These are phyloP conservation scores for Stenopsyche tienmushanensis DNA, from an alignment of 1,140 invertebrate species.

Conservation along the genomic window DNA sequence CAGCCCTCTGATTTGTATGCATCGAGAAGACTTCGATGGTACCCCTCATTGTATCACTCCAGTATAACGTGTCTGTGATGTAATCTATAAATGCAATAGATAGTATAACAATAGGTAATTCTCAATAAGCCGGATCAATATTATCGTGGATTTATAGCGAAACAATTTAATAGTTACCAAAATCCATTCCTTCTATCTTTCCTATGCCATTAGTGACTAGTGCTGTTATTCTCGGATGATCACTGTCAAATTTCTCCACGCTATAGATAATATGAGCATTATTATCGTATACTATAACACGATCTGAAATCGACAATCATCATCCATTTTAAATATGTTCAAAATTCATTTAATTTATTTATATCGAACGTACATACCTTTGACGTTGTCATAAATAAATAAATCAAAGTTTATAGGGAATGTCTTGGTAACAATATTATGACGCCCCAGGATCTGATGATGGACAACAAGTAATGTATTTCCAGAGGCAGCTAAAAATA, in stretches of 20 bases:
- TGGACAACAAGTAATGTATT: slow-evolving; percentile 50
- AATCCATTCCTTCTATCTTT: slow-evolving; percentile 27
- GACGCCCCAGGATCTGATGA: slow-evolving; percentile 54
- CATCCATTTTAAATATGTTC: slow-evolving; percentile 1
- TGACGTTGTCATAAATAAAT: slow-evolving; percentile 28
- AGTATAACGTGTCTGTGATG: slow-evolving; percentile 66
- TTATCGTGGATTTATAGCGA: too few species aligned
- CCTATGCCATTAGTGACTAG: slow-evolving; percentile 16
- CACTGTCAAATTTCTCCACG: background rate
- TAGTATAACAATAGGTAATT: too few species aligned
- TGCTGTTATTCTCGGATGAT: background rate
- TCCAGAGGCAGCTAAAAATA: slow-evolving; percentile 47
- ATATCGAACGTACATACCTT: background rate
- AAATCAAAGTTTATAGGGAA: slow-evolving; percentile 18
- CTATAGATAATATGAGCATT: background rate
- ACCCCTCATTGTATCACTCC: slow-evolving; percentile 58
- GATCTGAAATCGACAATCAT: slow-evolving; percentile 24
- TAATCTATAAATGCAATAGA: slow-evolving; percentile 54
- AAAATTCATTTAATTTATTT: background rate
- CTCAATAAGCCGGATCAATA: too few species aligned
- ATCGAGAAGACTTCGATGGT: slow-evolving; percentile 63
- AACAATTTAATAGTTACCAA: slow-evolving; percentile 37
- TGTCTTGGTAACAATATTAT: slow-evolving; percentile 44
- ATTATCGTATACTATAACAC: slow-evolving; percentile 27
- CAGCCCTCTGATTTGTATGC: slow-evolving; percentile 55